Evolutionary conservation across 2,888 invertebrate genomes (phyloP).

Genomic region (Colostygia pectinataria): DNA sequence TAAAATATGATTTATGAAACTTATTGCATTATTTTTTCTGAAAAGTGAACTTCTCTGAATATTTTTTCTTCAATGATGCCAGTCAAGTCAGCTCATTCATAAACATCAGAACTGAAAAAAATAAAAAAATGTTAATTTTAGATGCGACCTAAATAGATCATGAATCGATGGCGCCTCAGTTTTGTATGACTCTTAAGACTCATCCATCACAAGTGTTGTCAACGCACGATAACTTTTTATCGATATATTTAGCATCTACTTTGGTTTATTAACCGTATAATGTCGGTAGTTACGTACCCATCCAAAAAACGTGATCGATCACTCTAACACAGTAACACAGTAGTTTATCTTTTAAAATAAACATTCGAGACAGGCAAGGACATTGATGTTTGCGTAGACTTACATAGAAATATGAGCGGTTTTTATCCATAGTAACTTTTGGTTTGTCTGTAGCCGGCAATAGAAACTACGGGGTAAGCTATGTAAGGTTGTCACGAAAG

Average conservation of each 20-base stretch:
- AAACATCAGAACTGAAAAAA: constrained; percentile 41
- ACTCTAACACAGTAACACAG: constrained; percentile 59
- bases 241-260: constrained; percentile 60
- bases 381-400: constrained; percentile 56
- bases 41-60: constrained; percentile 8
- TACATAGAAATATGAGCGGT: constrained; percentile 43
- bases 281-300: constrained; percentile 49
- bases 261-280: constrained; percentile 57
- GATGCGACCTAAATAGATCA: constrained; percentile 31
- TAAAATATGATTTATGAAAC: no score
- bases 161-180: constrained; percentile 1
- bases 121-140: constrained; percentile 25
- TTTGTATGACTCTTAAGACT: not conserved
- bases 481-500: constrained; percentile 42
- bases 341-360: constrained; percentile 59
- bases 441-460: not conserved
- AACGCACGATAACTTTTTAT: constrained; percentile 53
- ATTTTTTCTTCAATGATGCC: not conserved
- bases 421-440: constrained; percentile 2
- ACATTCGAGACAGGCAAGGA: constrained; percentile 64
- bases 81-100: not conserved
- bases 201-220: constrained; percentile 67
- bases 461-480: constrained; percentile 41
- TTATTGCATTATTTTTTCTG: no score
- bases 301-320: constrained; percentile 69